Evolutionary conservation across 2,797 vertebrate genomes (phyloP), one percentile per base, ranked within the genome.

Genomic region (Pseudochaenichthys georgianus): DNA sequence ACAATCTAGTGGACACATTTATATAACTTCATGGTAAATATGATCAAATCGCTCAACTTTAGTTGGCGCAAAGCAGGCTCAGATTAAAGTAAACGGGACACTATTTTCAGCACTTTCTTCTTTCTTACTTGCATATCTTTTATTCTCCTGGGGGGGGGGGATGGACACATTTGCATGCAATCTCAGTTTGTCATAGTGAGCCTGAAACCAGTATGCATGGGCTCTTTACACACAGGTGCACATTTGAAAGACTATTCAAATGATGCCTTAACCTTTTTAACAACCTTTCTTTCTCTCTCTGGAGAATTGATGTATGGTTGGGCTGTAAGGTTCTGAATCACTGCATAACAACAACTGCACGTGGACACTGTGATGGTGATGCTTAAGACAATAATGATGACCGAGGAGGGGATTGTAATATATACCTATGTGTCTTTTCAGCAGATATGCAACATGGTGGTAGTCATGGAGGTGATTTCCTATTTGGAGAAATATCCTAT

Each of bases 391-490:
- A 38, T 13, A 12, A 3, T 48, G 8, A 75, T 50, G 13, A 17
- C 10, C 64, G 31, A 47, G n/a, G 15, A 19, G 23, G 3, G 23
- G 15, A 19, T 17, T 72, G 23, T 75, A 12, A 71, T 67, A 1
- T 43, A 45, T 80, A 61, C 7, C 3, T 38, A 0, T 73, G 15
- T 79, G 31, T 89, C 31, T 78, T 80, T 87, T 85, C 80, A 87
- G 73, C 95, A 99, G 98, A 97, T 99, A 94, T 95, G 93, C 94
- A 98, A 99, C 94, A 98, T 98, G 97, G 96, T 96, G 93, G 96
- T 96, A 75, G 97, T 99, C 86, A 76, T 97, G 94, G 98, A 99
- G 92, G 98, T 99, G 60, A 98, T 99, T 91, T 98, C 97, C 93
- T 95, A 92, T 93, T 92, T 99, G 96, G 98, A 99, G 95, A 99